phyloP scores from a whole-genome alignment of 2,888 invertebrate species.

The Chorisops tibialis region DNA sequence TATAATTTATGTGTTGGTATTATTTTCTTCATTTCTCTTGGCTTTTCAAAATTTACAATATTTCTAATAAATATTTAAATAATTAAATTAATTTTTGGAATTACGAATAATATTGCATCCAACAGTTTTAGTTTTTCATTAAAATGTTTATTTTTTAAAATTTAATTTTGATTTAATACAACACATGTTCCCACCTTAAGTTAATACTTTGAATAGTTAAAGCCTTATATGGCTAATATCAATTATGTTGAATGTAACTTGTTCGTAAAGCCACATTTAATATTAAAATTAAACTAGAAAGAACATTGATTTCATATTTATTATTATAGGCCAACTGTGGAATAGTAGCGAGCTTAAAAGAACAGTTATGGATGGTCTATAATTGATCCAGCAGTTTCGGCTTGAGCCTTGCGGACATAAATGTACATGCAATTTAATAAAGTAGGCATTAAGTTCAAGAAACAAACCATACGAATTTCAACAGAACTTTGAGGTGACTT shows the following conservation, averaged over 20 bases:
- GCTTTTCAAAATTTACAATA: no score
- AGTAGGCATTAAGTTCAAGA: no score
- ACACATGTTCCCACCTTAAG: constrained; percentile 32
- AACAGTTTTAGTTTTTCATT: constrained; percentile 19
- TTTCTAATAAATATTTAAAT: no score
- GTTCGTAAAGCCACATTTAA: constrained; percentile 23
- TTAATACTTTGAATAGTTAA: neutral
- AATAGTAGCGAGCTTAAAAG: no score
- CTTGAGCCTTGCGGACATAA: no score
- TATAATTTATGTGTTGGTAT: no score
- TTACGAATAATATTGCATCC: constrained; percentile 22
- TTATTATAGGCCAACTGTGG: neutral
- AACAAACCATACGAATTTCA: no score
- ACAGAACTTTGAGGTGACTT: no score
- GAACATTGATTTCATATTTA: constrained; percentile 9
- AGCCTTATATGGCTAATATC: neutral
- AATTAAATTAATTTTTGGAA: constrained; percentile 15
- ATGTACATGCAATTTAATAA: no score
- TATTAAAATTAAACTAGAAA: neutral
- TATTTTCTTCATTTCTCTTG: neutral
- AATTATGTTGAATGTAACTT: constrained; percentile 23
- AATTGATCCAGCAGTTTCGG: no score
- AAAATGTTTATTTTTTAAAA: constrained; percentile 16
- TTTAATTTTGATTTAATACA: constrained; percentile 9
- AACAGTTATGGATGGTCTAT: no score